Evolutionary conservation across 2,888 invertebrate species (phyloP), one percentile per base, ranked within the genome.

Genomic region (Heliconius charithonia): DNA sequence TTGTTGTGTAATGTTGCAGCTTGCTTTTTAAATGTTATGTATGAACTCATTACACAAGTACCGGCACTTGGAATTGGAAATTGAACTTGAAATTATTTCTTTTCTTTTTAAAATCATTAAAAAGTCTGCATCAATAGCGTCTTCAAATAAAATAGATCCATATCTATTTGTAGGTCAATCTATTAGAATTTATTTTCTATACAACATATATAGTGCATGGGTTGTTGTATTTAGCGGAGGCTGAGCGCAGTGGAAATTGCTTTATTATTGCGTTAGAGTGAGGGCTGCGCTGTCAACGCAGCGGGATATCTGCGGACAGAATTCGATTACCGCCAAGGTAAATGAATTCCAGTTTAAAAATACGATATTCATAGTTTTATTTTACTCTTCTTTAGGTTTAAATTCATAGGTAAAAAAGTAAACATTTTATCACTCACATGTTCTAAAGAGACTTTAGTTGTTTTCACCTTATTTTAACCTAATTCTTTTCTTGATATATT

Each of bases 181-280:
- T 59, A 27, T 37, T 62, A 51, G 45, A 25, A 41, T 13, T 27
- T 37, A 37, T 29, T 16, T 73, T 63, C 19, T 69, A 16, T 78
- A 41, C 22, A 51, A 51, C 51, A 51, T 67, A n/a, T 41, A 62
- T 72, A 41, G 37, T 25, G 59, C 51, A 32, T 59, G 67, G n/a
- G 70, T 71, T 70, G 69, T 65, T 51, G 70, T 63, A 25, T 65
- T 78, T 70, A 32, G 41, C 32, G 22, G 66, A 71, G 32, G 62
- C 70, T 62, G 74, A 70, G 78, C 80, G 82, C 82, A 82, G 83
- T 81, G 82, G 81, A 82, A 80, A 92, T 93, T 92, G 90, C 89
- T 91, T 90, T 90, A 92, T 93, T 91, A 93, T 92, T 92, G 89
- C 89, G 89, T 92, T 92, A 92, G 89, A 84, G 86, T 82, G 78